Percentiles rank a stretch among this genome's conserved stretches.
phyloP scores from a whole-genome alignment of 2,888 invertebrate species.

The Heliconius charithonia region DNA sequence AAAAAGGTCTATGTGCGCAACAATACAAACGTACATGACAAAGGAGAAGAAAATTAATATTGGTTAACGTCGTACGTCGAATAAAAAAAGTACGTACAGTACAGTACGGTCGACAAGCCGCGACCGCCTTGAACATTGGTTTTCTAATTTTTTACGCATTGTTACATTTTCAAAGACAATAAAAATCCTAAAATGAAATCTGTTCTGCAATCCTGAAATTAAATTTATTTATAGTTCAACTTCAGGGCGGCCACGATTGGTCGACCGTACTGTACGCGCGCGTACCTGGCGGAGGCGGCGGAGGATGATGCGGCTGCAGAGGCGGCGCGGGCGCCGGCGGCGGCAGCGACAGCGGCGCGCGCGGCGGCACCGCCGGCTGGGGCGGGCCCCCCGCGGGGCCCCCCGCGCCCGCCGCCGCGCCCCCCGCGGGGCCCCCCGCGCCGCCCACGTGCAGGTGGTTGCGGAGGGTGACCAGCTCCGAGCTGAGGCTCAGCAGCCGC shows the following conservation, averaged over 20 bases:
- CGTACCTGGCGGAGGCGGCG: constrained; percentile 64
- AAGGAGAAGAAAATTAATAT: too few species aligned
- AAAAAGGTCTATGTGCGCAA: not conserved
- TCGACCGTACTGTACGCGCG: not conserved
- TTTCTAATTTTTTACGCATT: too few species aligned
- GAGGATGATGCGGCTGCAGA: constrained; percentile 65
- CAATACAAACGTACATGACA: too few species aligned
- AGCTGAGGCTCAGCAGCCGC: constrained; percentile 93
- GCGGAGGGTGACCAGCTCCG: constrained; percentile 95
- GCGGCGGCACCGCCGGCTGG: constrained; percentile 51
- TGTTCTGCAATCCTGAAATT: too few species aligned
- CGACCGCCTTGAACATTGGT: too few species aligned
- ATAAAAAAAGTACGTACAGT: too few species aligned
- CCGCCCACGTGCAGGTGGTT: constrained; percentile 92
- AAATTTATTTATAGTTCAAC: too few species aligned
- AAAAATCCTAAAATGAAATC: too few species aligned
- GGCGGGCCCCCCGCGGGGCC: constrained; percentile 51
- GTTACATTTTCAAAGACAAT: too few species aligned
- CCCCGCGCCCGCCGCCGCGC: constrained; percentile 40
- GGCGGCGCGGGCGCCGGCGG: constrained; percentile 69
- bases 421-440: constrained; percentile 52
- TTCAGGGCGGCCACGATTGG: too few species aligned
- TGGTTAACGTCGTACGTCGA: too few species aligned
- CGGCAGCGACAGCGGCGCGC: constrained; percentile 56
- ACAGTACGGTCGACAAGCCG: too few species aligned